Percentiles rank a stretch among this genome's conserved stretches.
Conservation (phyloP, 2,888 invertebrate genomes). For the Conomelus anceps region DNA sequence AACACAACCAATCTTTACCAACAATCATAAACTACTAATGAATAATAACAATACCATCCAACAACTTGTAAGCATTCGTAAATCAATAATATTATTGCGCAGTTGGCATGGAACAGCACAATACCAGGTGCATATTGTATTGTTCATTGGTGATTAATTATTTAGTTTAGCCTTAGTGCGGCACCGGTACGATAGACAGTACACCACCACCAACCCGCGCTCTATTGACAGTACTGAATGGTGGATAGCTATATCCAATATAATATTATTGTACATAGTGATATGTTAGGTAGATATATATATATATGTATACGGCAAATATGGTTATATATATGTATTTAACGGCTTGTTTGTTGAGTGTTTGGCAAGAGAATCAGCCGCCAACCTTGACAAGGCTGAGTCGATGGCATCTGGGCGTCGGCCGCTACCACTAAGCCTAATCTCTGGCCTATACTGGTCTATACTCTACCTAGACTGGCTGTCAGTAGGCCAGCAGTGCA, state of each 20-base stretch:
- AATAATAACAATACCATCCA: background rate
- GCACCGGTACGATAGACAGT: background rate
- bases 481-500: background rate
- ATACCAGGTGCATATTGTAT: background rate
- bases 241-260: background rate
- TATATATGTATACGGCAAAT: no score
- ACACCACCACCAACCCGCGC: background rate
- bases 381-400: background rate
- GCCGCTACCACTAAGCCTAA: background rate
- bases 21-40: background rate
- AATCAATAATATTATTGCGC: background rate
- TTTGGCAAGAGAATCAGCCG: background rate
- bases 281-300: background rate
- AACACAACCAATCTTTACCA: background rate
- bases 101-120: background rate
- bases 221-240: no score
- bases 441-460: background rate
- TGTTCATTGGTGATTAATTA: background rate
- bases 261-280: background rate
- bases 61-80: background rate
- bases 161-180: background rate
- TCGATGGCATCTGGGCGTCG: background rate
- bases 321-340: background rate
- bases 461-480: background rate
- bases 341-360: background rate